A percentile compares a stretch with the other conserved stretches of the same genome.
These are phyloP conservation scores for Ecliptopera silaceata DNA, from an alignment of 2,888 invertebrate species.

Conservation along the genomic window DNA sequence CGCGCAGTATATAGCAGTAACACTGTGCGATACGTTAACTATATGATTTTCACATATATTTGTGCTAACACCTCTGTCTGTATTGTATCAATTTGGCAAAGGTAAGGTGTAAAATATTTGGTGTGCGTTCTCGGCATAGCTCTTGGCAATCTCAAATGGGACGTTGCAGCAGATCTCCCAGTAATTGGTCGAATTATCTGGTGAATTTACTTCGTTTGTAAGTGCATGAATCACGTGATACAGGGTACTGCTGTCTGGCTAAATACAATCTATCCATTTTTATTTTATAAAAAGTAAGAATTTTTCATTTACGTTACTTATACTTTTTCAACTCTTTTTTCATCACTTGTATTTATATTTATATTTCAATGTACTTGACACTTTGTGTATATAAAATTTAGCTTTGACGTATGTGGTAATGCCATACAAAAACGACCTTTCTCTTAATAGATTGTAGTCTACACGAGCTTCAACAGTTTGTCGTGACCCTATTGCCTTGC, in stretches of 20 bases:
- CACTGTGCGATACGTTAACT: no score
- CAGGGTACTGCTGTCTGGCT: background rate
- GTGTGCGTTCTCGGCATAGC: conserved; percentile 2
- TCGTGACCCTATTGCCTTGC: conserved; percentile 18
- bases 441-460: conserved; percentile 41
- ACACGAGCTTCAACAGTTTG: conserved; percentile 25
- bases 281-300: no score
- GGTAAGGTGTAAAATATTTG: conserved; percentile 12
- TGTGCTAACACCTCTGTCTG: no score
- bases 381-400: conserved; percentile 30
- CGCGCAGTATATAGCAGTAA: no score
- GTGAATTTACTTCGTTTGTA: conserved; percentile 10
- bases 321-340: no score
- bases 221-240: conserved; percentile 1
- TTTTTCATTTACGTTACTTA: no score
- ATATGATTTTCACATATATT: no score
- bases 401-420: conserved; percentile 48
- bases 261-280: no score
- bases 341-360: no score
- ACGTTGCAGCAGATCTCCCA: conserved; percentile 1
- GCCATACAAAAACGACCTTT: conserved; percentile 54
- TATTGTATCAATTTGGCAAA: conserved; percentile 22
- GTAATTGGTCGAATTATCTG: conserved; percentile 12
- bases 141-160: conserved; percentile 19
- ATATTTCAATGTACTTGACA: background rate